Evolutionary conservation across 2,113 vertebrate species (phyloP).

Genomic region (Syngnathoides biaculeatus): DNA sequence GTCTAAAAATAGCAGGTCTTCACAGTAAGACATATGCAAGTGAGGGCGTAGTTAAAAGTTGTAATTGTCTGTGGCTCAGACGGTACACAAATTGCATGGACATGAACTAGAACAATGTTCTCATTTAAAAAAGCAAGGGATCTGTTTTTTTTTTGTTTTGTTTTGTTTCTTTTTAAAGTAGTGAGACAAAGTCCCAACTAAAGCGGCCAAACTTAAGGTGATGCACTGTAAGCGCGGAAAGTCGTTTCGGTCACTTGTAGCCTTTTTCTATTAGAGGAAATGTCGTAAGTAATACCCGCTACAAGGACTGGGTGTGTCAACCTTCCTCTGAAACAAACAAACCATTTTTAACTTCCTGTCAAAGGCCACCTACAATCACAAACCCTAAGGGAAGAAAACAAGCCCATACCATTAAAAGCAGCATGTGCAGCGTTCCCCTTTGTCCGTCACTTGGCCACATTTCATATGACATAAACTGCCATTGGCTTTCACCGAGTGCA

Average conservation of each 20-base stretch:
- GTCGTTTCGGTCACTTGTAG: constrained; percentile 51
- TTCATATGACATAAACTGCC: neutral
- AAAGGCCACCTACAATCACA: constrained; percentile 70
- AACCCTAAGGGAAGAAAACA: constrained; percentile 53
- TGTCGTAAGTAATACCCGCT: constrained; percentile 77
- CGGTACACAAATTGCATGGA: neutral
- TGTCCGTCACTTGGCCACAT: neutral
- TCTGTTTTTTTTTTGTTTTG: too few species aligned
- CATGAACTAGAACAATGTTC: constrained; percentile 1
- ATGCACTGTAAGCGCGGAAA: constrained; percentile 39
- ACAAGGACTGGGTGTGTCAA: constrained; percentile 78
- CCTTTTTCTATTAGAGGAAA: constrained; percentile 78
- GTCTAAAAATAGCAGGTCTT: constrained; percentile 9
- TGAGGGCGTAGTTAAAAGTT: neutral
- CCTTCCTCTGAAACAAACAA: constrained; percentile 83
- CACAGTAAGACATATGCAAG: neutral
- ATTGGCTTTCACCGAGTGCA: neutral
- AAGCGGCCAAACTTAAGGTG: constrained; percentile 19
- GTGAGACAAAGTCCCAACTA: neutral
- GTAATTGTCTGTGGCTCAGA: constrained; percentile 2
- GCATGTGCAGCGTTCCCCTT: constrained; percentile 20
- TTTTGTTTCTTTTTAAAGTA: too few species aligned
- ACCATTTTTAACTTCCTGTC: constrained; percentile 80
- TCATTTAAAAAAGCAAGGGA: neutral
- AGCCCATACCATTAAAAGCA: constrained; percentile 27